Percentiles rank a stretch among this genome's conserved stretches.
These are phyloP conservation scores for Hydrophis major DNA, from an alignment of 2,797 vertebrate species.

Conservation along the genomic window DNA sequence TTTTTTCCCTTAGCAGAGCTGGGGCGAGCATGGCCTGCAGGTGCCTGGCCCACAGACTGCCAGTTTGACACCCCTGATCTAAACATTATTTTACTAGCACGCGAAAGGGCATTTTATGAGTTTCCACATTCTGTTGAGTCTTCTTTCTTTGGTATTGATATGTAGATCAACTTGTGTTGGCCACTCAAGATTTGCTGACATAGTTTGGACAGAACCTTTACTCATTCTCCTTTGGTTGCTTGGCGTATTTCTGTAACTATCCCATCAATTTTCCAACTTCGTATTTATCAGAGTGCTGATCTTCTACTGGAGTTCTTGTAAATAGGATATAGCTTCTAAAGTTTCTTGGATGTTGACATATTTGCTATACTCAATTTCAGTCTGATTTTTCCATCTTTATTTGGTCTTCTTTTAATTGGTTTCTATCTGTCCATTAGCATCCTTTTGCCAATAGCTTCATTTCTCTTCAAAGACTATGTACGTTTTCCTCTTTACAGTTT, in stretches of 20 bases:
- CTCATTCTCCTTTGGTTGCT: neutral
- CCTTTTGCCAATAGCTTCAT: neutral
- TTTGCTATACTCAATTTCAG: neutral
- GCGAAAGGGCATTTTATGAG: neutral
- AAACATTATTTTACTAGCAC: neutral
- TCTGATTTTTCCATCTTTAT: neutral
- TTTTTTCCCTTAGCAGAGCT: no score
- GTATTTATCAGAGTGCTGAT: neutral
- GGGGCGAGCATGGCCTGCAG: rapidly evolving
- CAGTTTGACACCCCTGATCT: neutral
- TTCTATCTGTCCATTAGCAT: neutral
- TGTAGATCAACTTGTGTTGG: neutral
- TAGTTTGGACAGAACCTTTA: neutral
- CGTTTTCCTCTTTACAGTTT: neutral
- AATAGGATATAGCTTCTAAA: neutral
- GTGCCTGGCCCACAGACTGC: no score
- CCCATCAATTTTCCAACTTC: neutral
- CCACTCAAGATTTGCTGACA: neutral
- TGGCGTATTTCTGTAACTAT: neutral
- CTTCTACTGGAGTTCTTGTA: neutral
- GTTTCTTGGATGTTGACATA: neutral
- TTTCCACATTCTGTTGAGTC: neutral
- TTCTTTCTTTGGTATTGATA: neutral
- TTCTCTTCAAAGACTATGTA: neutral
- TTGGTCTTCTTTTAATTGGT: neutral